These are phyloP conservation scores for Zosterops pallidus DNA, from an alignment of 2,113 vertebrate genomes.

Conservation along the genomic window DNA sequence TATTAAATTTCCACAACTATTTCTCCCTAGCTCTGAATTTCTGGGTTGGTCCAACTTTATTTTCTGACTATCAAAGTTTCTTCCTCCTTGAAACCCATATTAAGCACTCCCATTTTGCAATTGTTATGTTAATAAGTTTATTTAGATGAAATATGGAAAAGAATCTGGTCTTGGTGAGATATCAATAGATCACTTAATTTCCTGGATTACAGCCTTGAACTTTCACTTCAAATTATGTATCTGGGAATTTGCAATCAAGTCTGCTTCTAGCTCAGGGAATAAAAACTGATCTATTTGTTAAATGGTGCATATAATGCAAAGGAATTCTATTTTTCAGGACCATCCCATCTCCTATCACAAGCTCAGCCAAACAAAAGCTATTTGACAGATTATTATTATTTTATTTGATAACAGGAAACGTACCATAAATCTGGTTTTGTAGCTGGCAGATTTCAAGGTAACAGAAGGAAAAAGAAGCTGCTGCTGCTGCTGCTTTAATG, in stretches of 20 bases:
- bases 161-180: background rate
- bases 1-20: background rate
- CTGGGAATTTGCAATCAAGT: background rate
- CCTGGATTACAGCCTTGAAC: background rate
- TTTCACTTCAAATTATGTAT: background rate
- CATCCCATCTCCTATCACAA: background rate
- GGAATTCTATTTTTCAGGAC: background rate
- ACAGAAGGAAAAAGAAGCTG: background rate
- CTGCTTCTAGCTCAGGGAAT: background rate
- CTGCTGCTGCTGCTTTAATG: background rate
- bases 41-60: background rate
- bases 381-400: background rate
- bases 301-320: background rate
- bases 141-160: background rate
- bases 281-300: background rate
- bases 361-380: background rate
- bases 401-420: background rate
- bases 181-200: background rate
- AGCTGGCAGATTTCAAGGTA: background rate
- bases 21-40: background rate
- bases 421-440: background rate
- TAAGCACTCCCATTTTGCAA: background rate
- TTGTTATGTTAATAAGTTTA: background rate
- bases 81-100: background rate
- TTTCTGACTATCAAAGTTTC: background rate